Base-by-base conservation (phyloP, 2,113 vertebrate genomes). In the Nothocercus nigrocapillus region DNA sequence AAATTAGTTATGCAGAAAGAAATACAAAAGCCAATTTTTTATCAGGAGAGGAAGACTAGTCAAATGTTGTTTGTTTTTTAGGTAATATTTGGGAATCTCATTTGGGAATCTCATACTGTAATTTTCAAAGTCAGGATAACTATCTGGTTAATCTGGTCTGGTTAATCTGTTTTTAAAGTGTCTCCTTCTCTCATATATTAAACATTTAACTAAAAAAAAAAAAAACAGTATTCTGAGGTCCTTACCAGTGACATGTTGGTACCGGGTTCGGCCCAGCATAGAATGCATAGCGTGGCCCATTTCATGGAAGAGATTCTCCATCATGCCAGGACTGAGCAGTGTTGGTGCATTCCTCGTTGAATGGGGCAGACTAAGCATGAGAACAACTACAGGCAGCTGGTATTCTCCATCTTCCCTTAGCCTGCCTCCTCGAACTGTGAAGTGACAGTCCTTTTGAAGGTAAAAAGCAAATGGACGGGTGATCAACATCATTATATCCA, bases 241-340 rank as follows among this genome's bases (percentile, higher is more conserved):
- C 92, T 97, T 95, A 99, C 99, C 99, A 28, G 99, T 99, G 79
- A 99, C 98, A 3, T 99, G 99, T 49, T 99, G 99, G 97, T 99
- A 99, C 38, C 98, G 98, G 58, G 99, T 99, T 82, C 99, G 98
- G 59, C 99, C 99, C 75, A 99, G 97, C 99, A 99, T 99, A 9
- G 99, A 99, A 97, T 99, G 99, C 99, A 99, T 99, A 89, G 99
- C 99, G 49, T 99, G 99, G 2, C 99, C 99, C 99, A 99, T 99
- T 96, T 99, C 99, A 28, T 99, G 99, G 97, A 99, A 99, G 34
- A 99, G 99, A 95, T 99, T 99, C 90, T 99, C 99, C 99, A 99
- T 99, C 99, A 99, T 99, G 20, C 98, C 98, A 2, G 99, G 99
- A 21, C 98, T 99, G 18, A 99, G 97, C 15, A 99, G 97, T 0